A percentile compares a stretch with the other conserved stretches of the same genome.
Evolutionary conservation across 2,113 vertebrate genomes (phyloP).

Genomic region (Crotalus horridus): DNA sequence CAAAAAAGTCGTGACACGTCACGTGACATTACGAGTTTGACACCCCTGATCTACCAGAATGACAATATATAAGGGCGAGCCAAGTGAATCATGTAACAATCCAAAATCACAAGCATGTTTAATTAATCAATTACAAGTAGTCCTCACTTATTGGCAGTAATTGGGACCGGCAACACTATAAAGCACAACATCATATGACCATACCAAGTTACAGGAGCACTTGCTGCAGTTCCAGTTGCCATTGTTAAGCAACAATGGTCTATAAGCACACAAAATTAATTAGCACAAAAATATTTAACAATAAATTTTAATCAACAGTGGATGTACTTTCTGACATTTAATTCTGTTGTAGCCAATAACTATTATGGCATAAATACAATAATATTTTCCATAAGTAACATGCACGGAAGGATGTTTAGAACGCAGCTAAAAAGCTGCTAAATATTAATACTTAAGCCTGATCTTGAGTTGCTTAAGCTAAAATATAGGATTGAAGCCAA

Average conservation of each 20-base stretch:
- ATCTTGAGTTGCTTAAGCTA: neutral
- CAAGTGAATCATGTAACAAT: neutral
- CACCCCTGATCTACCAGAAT: neutral
- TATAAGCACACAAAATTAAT: neutral
- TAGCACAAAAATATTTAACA: constrained; percentile 28
- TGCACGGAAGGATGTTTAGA: neutral
- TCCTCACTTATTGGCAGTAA: neutral
- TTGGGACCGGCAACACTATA: neutral
- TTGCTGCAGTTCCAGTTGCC: neutral
- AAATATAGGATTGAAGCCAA: neutral
- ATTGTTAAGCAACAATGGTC: neutral
- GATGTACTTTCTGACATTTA: constrained; percentile 24
- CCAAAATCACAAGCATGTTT: neutral
- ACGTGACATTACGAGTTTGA: too few relatives aligned
- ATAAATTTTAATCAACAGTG: constrained; percentile 26
- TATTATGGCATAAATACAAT: neutral
- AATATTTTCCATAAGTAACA: neutral
- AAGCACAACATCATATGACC: neutral
- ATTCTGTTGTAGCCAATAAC: constrained; percentile 13
- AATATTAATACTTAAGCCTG: neutral
- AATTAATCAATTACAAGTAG: neutral
- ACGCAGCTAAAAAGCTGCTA: neutral
- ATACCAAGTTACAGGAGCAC: neutral
- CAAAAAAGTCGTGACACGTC: too few relatives aligned
- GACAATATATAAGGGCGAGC: neutral